Percentiles rank a stretch among this genome's conserved stretches.
phyloP scores from a whole-genome alignment of 2,888 invertebrate species.

The Dimorphilus gyrociliatus region DNA sequence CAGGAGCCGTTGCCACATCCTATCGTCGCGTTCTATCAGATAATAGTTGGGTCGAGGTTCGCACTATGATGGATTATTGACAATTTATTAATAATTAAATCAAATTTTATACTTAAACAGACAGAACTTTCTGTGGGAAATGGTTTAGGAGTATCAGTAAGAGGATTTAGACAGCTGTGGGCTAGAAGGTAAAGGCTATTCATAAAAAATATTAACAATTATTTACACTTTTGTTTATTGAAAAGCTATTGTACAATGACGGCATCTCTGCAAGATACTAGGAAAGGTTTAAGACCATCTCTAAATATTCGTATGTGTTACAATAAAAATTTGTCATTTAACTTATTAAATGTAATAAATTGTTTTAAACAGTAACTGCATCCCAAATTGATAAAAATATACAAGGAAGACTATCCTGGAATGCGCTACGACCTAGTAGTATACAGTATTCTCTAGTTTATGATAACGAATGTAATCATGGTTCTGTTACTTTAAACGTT shows the following conservation, averaged over 20 bases:
- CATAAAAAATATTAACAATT: no score
- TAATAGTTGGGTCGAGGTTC: conserved; percentile 70
- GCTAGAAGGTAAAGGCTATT: conserved; percentile 43
- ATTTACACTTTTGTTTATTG: no score
- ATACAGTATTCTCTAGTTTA: conserved; percentile 66
- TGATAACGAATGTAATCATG: conserved; percentile 51
- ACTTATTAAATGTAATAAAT: neutral
- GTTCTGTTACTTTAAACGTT: conserved; percentile 58
- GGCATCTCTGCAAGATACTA: no score
- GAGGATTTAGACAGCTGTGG: conserved; percentile 58
- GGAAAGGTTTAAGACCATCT: no score
- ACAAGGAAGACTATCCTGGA: conserved; percentile 70
- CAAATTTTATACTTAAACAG: conserved; percentile 6
- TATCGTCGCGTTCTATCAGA: conserved; percentile 61
- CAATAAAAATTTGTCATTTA: no score
- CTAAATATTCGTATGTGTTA: no score
- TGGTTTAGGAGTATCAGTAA: conserved; percentile 59
- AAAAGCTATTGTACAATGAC: no score
- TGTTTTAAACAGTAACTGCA: conserved; percentile 42
- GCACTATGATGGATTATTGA: no score
- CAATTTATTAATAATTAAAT: no score
- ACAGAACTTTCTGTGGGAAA: conserved; percentile 63
- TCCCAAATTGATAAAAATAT: conserved; percentile 71
- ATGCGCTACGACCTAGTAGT: conserved; percentile 50
- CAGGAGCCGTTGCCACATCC: conserved; percentile 54